Evolutionary conservation across 2,888 invertebrate species (phyloP).

Genomic region (Salpingus planirostris): DNA sequence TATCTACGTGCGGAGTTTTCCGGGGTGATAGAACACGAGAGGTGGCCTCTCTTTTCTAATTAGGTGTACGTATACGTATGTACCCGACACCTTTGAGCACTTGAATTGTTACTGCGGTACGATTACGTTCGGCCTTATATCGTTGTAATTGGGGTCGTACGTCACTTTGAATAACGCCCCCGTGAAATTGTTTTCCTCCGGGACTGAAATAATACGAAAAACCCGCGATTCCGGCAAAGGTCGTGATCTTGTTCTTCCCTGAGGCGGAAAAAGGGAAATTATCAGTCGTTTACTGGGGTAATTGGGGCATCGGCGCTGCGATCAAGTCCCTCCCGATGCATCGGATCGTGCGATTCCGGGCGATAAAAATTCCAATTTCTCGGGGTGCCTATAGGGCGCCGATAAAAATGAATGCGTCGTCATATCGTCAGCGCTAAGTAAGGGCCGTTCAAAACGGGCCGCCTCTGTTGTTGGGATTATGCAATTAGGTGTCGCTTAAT

Average conservation of each 20-base stretch:
- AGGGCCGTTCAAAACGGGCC: no score
- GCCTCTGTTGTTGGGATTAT: background rate
- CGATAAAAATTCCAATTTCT: background rate
- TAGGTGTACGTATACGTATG: constrained; percentile 27
- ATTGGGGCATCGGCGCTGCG: constrained; percentile 29
- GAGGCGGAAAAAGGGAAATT: no score
- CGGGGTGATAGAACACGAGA: constrained; percentile 28
- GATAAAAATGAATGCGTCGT: background rate
- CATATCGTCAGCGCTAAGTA: no score
- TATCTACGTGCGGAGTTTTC: constrained; percentile 23
- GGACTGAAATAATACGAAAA: no score
- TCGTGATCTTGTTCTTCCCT: no score
- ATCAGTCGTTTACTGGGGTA: no score
- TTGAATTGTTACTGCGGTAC: constrained; percentile 20
- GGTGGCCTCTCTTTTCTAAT: no score
- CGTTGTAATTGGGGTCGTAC: constrained; percentile 14
- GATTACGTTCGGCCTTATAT: constrained; percentile 16
- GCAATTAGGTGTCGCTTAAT: background rate
- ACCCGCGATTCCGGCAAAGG: no score
- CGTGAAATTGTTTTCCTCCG: no score
- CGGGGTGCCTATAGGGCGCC: background rate
- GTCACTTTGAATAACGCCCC: constrained; percentile 10
- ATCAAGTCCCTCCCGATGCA: constrained; percentile 25
- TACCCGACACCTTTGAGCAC: constrained; percentile 21
- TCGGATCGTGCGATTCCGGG: no score